Base-by-base conservation (phyloP, 37 sponge, comb jelly and placozoan genomes). In the Beroe ovata region DNA sequence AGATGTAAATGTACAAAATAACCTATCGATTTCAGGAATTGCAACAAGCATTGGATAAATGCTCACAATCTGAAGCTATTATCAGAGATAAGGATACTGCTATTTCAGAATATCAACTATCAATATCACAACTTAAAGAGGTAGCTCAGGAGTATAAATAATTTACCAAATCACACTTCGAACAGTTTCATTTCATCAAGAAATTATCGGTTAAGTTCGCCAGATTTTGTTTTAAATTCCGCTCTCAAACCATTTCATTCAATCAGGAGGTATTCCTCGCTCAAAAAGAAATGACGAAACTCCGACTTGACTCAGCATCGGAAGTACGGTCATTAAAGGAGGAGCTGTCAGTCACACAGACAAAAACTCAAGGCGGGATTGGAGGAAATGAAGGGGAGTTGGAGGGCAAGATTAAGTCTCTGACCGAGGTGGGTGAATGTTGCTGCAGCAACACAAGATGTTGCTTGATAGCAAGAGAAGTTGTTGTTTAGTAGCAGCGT, bases 341-440 rank as follows among this genome's bases (percentile, higher is more conserved):
- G 8, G 69, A 66, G 36, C 36, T 66, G 36, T 4, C 25, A 1
- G 36, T 37, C 4, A 37, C 19, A 66, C 69, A 30, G 33, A 6
- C 11, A 6, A 47, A 11, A 47, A 66, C 33, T 3, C 1, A 8
- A 3, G 32, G 69, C 1, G 69, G 16, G 16, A 37, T 1, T 18
- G 34, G 69, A 8, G 36, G 36, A 1, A 4, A 47, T 11, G 54
- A 47, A 16, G 54, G 32, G 36, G 69, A 66, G 36, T 16, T 66
- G 35, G 69, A 66, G 36, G 69, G 25, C 35, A 66, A 66, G 69
- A 66, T 66, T 3, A 66, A 66, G 69, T 66, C 69, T 32, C 69
- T 66, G 16, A 66, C 69, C 14, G 69, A 66, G 69, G 69, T 66
- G 23, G 6, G 63, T 4, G 63, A 21, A n/a, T n/a, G n/a, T n/a